Evolutionary conservation across 2,797 vertebrate genomes (phyloP).

Genomic region (Thalassophryne amazonica): DNA sequence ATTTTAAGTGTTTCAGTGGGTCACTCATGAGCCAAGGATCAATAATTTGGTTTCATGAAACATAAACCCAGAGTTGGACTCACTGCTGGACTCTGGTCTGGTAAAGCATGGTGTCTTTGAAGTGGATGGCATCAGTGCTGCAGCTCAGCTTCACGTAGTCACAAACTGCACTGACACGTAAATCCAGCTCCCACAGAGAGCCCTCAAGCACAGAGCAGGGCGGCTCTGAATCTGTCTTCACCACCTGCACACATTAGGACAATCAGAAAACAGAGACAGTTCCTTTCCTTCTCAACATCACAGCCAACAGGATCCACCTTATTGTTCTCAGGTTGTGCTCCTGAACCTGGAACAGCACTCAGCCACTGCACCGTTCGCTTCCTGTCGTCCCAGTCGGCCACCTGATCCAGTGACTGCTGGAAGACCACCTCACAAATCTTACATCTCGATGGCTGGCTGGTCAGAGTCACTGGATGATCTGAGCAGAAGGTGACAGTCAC

Average conservation of each 20-base stretch:
- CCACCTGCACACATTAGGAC: conserved; percentile 71
- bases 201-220: conserved; percentile 73
- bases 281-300: background rate
- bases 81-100: conserved; percentile 82
- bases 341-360: conserved; percentile 16
- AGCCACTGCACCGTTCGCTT: conserved; percentile 77
- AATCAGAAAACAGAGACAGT: background rate
- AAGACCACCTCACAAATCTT: conserved; percentile 79
- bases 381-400: conserved; percentile 86
- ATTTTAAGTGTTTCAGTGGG: too few species aligned
- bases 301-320: conserved; percentile 67
- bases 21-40: background rate
- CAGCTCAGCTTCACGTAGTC: conserved; percentile 77
- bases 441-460: conserved; percentile 71
- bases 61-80: conserved; percentile 54
- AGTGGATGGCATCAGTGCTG: conserved; percentile 53
- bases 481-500: conserved; percentile 82
- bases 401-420: conserved; percentile 74
- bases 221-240: conserved; percentile 79
- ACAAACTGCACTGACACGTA: conserved; percentile 78
- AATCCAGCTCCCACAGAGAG: conserved; percentile 71
- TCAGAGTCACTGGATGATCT: conserved; percentile 64
- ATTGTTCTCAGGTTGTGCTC: conserved; percentile 52
- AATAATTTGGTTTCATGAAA: background rate
- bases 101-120: conserved; percentile 86